Evolutionary conservation across 2,797 vertebrate species (phyloP).

Genomic region (Ctenopoma multispine): DNA sequence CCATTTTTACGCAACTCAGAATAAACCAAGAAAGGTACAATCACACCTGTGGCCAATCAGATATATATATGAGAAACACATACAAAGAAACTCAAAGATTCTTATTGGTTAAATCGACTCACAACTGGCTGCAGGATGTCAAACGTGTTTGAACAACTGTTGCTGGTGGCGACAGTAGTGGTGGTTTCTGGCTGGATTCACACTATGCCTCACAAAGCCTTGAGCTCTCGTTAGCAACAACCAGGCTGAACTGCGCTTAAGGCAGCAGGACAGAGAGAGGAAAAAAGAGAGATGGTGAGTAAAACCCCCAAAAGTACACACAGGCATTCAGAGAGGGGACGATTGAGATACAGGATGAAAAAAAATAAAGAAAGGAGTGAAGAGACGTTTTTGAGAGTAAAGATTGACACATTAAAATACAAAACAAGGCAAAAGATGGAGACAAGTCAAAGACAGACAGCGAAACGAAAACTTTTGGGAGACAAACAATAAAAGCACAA

Average conservation of each 20-base stretch:
- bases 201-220: neutral
- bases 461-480: slow-evolving; percentile 19
- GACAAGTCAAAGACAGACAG: slow-evolving; percentile 7
- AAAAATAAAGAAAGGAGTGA: neutral
- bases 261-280: neutral
- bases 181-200: neutral
- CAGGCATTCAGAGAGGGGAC: neutral
- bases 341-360: neutral
- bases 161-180: neutral
- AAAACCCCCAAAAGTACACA: neutral
- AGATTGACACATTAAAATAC: neutral
- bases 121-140: slow-evolving; percentile 23
- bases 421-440: neutral
- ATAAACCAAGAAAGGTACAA: neutral
- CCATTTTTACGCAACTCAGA: neutral
- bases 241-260: neutral
- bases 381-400: neutral
- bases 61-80: too few relatives aligned
- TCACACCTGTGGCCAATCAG: neutral
- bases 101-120: neutral
- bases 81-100: too few relatives aligned
- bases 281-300: too few relatives aligned
- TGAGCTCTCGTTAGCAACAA: neutral
- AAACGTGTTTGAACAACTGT: slow-evolving; percentile 20
- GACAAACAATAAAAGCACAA: slow-evolving; percentile 13